Conservation (phyloP, 1,140 invertebrate species). For the Heliconius congener region DNA sequence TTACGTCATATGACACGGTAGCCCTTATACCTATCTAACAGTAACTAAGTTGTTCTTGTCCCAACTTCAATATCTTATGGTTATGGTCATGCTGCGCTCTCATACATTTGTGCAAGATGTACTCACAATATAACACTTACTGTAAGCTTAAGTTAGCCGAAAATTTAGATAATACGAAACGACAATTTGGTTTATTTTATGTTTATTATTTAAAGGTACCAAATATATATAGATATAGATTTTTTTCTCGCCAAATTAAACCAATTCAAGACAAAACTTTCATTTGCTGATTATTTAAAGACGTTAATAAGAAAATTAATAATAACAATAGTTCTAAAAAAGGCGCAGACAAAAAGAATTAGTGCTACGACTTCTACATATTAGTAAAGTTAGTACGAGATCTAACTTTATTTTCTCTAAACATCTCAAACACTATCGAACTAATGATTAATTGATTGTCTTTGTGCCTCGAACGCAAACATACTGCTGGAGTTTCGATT, state of each 20-base stretch:
- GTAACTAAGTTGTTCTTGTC: slow-evolving; percentile 2
- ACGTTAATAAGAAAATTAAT: too few relatives aligned
- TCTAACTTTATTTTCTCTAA: not conserved
- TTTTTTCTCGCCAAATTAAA: too few relatives aligned
- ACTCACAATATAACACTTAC: too few relatives aligned
- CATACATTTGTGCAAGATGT: not conserved
- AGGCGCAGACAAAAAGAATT: too few relatives aligned
- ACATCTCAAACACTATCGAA: not conserved
- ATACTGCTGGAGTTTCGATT: not conserved
- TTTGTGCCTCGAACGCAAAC: not conserved
- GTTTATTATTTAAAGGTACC: too few relatives aligned
- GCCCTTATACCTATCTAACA: not conserved
- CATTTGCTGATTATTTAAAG: too few relatives aligned
- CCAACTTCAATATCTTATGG: not conserved
- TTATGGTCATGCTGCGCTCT: not conserved
- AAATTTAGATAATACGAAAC: too few relatives aligned
- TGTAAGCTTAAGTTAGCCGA: too few relatives aligned
- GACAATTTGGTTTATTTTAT: too few relatives aligned
- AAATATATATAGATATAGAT: too few relatives aligned
- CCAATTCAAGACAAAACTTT: too few relatives aligned
- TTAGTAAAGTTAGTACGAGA: not conserved
- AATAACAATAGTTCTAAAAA: too few relatives aligned
- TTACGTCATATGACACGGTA: not conserved
- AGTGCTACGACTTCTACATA: not conserved
- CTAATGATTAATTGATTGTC: not conserved